Conservation (phyloP, 2,797 vertebrate genomes). For the Podarcis siculus region DNA sequence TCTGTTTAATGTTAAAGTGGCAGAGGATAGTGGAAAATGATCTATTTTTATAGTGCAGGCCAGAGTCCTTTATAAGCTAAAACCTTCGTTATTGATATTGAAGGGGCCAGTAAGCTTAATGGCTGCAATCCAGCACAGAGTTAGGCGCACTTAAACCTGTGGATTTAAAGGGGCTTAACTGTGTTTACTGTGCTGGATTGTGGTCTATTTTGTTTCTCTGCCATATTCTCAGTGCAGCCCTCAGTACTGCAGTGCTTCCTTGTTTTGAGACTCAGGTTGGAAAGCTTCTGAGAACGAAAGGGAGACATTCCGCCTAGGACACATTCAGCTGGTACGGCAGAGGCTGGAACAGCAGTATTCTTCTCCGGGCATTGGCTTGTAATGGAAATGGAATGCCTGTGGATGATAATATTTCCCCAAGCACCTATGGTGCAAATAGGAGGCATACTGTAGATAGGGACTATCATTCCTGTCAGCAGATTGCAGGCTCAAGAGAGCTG, state of each 20-base stretch:
- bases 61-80: conserved; percentile 8
- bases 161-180: not conserved
- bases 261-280: not conserved
- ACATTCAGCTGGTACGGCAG: not conserved
- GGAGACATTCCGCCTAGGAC: not conserved
- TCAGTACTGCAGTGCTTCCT: not conserved
- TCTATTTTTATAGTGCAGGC: not conserved
- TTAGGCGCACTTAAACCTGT: not conserved
- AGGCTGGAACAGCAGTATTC: conserved; percentile 15
- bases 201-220: conserved; percentile 10
- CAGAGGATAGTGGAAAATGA: not conserved
- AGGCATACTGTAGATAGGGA: not conserved
- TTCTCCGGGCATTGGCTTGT: conserved; percentile 28
- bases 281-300: conserved; percentile 15
- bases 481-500: conserved; percentile 16
- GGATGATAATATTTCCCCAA: conserved; percentile 33
- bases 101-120: not conserved
- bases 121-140: not conserved
- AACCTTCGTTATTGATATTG: not conserved
- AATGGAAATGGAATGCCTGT: conserved; percentile 22
- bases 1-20: not conserved
- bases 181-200: not conserved
- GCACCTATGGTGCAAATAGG: conserved; percentile 20
- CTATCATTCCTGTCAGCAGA: conserved; percentile 29
- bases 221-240: not conserved